phyloP scores from a whole-genome alignment of 2,113 vertebrate genomes.

The Protobothrops flavoviridis region DNA sequence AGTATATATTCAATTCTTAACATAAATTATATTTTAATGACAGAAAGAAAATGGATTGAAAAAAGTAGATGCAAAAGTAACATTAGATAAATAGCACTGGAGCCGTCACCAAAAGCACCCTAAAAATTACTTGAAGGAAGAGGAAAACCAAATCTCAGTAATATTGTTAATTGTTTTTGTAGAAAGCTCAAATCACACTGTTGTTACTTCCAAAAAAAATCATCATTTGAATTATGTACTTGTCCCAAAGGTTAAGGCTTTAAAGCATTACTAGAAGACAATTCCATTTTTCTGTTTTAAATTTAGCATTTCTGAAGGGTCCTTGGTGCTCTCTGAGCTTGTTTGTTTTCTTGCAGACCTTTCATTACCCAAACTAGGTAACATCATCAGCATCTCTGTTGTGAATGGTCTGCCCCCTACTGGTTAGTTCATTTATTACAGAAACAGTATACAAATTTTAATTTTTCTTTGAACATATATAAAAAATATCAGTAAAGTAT shows the following conservation, averaged over 20 bases:
- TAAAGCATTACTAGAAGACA: neutral
- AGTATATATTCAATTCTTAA: too few species aligned
- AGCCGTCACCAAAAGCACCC: neutral
- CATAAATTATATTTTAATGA: too few species aligned
- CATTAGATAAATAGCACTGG: neutral
- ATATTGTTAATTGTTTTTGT: neutral
- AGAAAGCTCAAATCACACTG: neutral
- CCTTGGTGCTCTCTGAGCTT: too few species aligned
- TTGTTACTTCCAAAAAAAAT: neutral
- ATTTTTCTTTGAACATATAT: neutral
- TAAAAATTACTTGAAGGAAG: neutral
- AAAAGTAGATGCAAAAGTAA: too few species aligned
- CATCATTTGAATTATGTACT: neutral
- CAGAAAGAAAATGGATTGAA: too few species aligned
- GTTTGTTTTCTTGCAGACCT: too few species aligned
- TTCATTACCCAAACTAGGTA: too few species aligned
- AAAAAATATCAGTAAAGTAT: neutral
- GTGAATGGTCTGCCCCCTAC: neutral
- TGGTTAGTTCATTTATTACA: neutral
- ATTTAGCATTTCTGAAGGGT: neutral
- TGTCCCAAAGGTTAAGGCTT: neutral
- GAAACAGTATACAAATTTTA: neutral
- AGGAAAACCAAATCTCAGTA: neutral
- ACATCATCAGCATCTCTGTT: neutral
- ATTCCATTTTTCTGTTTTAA: neutral